These are phyloP conservation scores for Larimichthys polyactis DNA, from an alignment of 2,113 vertebrate genomes.

Conservation along the genomic window DNA sequence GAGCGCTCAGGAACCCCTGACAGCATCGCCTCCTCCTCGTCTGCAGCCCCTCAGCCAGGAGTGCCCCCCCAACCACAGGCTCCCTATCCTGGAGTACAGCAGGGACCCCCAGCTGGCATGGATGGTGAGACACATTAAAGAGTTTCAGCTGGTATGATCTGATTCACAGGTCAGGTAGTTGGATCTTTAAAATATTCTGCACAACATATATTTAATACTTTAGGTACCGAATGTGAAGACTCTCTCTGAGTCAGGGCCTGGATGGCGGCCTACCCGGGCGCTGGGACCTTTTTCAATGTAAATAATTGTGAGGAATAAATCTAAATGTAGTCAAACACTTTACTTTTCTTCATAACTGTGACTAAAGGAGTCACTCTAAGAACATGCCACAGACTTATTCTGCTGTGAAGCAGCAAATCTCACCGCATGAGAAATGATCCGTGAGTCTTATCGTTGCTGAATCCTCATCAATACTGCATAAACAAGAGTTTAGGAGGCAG, in stretches of 20 bases:
- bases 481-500: conserved; percentile 20
- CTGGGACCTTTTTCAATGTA: too few relatives aligned
- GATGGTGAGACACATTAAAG: conserved; percentile 87
- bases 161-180: neutral
- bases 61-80: conserved; percentile 89
- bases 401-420: neutral
- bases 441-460: neutral
- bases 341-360: neutral
- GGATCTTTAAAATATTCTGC: neutral
- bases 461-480: conserved; percentile 26
- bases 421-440: conserved; percentile 5
- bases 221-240: too few relatives aligned
- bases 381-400: neutral
- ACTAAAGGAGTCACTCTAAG: too few relatives aligned
- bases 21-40: conserved; percentile 96
- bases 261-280: too few relatives aligned
- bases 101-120: conserved; percentile 89
- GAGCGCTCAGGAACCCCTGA: conserved; percentile 96
- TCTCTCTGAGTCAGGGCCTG: too few relatives aligned
- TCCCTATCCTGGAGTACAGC: conserved; percentile 89
- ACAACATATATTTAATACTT: too few relatives aligned
- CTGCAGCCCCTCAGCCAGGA: conserved; percentile 90
- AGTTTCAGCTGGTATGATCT: neutral
- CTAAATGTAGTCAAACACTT: neutral
- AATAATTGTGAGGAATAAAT: too few relatives aligned